phyloP scores from a whole-genome alignment of 2,113 vertebrate species.

The Nannospalax galili region DNA sequence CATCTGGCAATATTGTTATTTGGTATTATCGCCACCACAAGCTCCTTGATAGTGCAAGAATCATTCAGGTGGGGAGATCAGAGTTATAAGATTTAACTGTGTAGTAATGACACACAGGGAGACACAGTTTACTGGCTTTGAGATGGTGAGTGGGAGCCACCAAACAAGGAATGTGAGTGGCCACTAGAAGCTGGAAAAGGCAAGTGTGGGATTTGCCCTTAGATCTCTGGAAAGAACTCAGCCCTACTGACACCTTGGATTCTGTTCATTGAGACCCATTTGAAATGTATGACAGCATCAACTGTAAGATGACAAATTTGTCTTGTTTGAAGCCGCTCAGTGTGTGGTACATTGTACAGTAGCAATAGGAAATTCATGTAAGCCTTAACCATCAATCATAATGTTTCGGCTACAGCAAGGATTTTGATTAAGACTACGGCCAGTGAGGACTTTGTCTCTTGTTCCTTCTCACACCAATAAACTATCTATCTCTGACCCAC shows the following conservation, averaged over 20 bases:
- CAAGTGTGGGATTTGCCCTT: not conserved
- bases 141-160: not conserved
- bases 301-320: not conserved
- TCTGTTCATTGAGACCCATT: slow-evolving; percentile 30
- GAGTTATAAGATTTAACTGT: not conserved
- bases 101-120: not conserved
- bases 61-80: not conserved
- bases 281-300: slow-evolving; percentile 15
- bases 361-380: slow-evolving; percentile 6
- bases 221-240: not conserved
- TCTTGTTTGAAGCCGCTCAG: slow-evolving; percentile 17
- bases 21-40: not conserved
- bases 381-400: not conserved
- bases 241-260: not conserved
- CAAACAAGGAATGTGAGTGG: not conserved
- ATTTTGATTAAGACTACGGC: slow-evolving; percentile 35
- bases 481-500: slow-evolving; percentile 27
- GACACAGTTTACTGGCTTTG: not conserved
- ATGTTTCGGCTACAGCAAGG: slow-evolving; percentile 19
- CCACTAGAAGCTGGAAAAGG: not conserved
- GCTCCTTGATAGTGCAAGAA: not conserved
- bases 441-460: not conserved
- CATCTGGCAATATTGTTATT: not conserved
- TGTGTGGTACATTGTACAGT: slow-evolving; percentile 22
- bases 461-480: slow-evolving; percentile 16